A percentile compares a stretch with the other conserved stretches of the same genome.
Evolutionary conservation across 2,113 vertebrate genomes (phyloP).

Genomic region (Micronycteris hirsuta): DNA sequence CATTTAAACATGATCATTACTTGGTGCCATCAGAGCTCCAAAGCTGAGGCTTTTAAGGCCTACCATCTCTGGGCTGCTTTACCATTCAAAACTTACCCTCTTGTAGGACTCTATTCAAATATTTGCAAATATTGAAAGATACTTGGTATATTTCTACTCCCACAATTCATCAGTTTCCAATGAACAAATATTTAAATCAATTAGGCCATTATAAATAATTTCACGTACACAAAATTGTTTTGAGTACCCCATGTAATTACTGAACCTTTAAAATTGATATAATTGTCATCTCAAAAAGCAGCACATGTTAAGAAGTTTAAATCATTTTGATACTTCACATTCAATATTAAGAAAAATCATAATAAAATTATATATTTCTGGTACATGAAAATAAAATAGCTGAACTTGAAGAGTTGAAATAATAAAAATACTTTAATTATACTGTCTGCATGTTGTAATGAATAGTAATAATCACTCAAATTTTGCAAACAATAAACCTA

Average conservation of each 20-base stretch:
- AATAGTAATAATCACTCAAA: constrained; percentile 49
- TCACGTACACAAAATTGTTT: neutral
- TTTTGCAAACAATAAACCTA: constrained; percentile 32
- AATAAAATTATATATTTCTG: neutral
- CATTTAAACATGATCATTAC: neutral
- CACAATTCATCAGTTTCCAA: neutral
- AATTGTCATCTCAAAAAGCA: neutral
- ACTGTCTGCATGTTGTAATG: neutral
- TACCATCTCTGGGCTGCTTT: neutral
- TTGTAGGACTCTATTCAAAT: neutral
- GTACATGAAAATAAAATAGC: constrained; percentile 20
- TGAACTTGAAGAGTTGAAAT: constrained; percentile 29
- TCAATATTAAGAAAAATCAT: neutral
- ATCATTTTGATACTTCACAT: neutral
- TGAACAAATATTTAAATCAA: neutral
- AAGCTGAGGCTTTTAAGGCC: neutral
- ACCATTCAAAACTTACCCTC: neutral
- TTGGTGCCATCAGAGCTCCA: neutral
- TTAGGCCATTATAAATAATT: neutral
- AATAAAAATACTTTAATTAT: neutral
- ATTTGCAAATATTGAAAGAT: neutral
- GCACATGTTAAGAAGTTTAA: neutral
- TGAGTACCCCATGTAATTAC: neutral
- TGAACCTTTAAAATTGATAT: neutral
- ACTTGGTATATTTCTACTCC: neutral